Evolutionary conservation across 2,113 vertebrate species (phyloP), one percentile per base, ranked within the genome.

Genomic region (Pica pica): DNA sequence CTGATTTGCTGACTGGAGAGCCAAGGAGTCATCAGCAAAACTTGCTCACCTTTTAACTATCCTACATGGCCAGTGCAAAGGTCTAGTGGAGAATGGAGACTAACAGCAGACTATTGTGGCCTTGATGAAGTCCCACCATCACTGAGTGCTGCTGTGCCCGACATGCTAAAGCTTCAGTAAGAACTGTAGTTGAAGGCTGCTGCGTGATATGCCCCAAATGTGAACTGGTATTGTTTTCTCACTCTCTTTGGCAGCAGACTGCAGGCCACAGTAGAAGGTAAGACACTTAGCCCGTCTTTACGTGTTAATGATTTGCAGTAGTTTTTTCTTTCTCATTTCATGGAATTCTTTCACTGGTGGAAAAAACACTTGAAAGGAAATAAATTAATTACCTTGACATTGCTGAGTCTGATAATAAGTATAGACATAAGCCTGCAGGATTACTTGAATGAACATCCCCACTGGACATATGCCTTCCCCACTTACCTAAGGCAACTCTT

Each of bases 371-470:
- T 69, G 31, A 93, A 91, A 93, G 59, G 61, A 96, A 89, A 71
- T 70, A 65, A 86, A 92, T 77, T 83, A 73, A 93, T 76, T 70
- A 71, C 56, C 24, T n/a, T 87, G 76, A 63, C 80, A 68, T 71
- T 69, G 30, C 46, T 74, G 65, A 78, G 57, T 77, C 47, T 93
- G 76, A 63, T 69, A 89, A 83, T 35, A 71, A 89, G 49, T 41
- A 52, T 46, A 89, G 35, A 14, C 3, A 1, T 89, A 92, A 94
- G 60, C 60, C 60, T 87, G 71, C 17, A 70, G 68, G 80, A 56
- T 89, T 87, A 86, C n/a, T 81, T 83, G 69, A 92, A 55, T 90
- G 87, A 91, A 85, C 39, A 86, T 73, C 81, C 67, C 84, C 60
- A 59, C 27, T 49, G 67, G 76, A 79, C 79, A 95, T 95, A 81